phyloP scores from a whole-genome alignment of 1,140 invertebrate species.

The Agraylea sexmaculata region DNA sequence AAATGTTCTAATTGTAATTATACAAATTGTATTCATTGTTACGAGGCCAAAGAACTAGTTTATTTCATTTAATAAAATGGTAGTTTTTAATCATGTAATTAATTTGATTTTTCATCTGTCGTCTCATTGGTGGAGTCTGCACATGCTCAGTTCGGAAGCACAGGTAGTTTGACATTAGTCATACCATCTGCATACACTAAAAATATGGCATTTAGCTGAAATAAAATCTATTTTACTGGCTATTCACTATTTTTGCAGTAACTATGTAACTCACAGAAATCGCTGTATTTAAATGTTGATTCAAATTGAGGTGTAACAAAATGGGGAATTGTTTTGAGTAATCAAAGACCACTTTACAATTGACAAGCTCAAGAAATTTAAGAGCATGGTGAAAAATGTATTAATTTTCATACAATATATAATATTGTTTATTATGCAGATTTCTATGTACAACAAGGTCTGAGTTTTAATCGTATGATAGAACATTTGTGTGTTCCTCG shows the following conservation, averaged over 20 bases:
- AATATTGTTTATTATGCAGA: constrained; percentile 42
- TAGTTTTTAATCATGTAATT: background rate
- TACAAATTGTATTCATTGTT: background rate
- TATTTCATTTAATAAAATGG: constrained; percentile 17
- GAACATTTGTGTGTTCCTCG: too few species aligned
- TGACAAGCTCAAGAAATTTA: constrained; percentile 62
- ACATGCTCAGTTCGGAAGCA: constrained; percentile 21
- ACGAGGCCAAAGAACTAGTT: background rate
- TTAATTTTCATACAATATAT: background rate
- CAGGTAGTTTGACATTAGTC: constrained; percentile 18
- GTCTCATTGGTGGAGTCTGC: constrained; percentile 15
- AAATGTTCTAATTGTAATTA: background rate
- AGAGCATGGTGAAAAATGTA: constrained; percentile 52
- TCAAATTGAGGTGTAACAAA: constrained; percentile 28
- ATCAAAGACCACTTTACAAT: constrained; percentile 65
- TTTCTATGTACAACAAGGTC: constrained; percentile 67
- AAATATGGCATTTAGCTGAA: too few species aligned
- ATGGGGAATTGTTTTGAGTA: constrained; percentile 73
- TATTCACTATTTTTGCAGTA: too few species aligned
- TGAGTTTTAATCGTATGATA: too few species aligned
- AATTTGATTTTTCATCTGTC: constrained; percentile 18
- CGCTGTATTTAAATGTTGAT: background rate
- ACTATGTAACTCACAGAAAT: background rate
- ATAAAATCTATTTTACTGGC: too few species aligned
- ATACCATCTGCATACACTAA: background rate